These are phyloP conservation scores for Allacma fusca DNA, from an alignment of 2,888 invertebrate genomes.

Conservation along the genomic window DNA sequence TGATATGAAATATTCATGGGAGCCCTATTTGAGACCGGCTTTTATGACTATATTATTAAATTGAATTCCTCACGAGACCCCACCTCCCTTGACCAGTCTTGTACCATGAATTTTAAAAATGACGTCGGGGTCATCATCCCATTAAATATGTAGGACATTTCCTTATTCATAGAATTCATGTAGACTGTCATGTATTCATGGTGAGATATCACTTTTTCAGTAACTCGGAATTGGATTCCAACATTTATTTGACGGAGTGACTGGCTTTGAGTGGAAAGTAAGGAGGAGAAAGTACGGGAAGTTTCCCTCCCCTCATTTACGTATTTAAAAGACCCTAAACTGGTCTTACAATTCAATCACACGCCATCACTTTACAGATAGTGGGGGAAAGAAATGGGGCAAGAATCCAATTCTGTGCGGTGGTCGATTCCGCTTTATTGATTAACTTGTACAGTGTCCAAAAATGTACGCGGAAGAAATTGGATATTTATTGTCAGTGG, in stretches of 20 bases:
- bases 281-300: too few relatives aligned
- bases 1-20: not conserved
- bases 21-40: not conserved
- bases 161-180: too few relatives aligned
- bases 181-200: too few relatives aligned
- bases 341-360: too few relatives aligned
- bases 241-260: too few relatives aligned
- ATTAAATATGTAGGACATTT: not conserved
- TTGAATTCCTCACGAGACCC: not conserved
- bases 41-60: not conserved
- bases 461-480: constrained; percentile 23
- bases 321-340: too few relatives aligned
- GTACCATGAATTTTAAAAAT: not conserved
- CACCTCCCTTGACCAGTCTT: not conserved
- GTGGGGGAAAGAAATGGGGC: not conserved
- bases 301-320: too few relatives aligned
- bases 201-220: too few relatives aligned
- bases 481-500: constrained; percentile 39
- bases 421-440: constrained; percentile 13
- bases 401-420: not conserved
- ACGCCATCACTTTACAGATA: too few relatives aligned
- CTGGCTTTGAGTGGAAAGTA: too few relatives aligned
- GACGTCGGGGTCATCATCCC: not conserved
- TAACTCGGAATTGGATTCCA: too few relatives aligned
- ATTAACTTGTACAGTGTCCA: constrained; percentile 1